phyloP scores from a whole-genome alignment of 2,888 invertebrate genomes.

The Conistra vaccinii region DNA sequence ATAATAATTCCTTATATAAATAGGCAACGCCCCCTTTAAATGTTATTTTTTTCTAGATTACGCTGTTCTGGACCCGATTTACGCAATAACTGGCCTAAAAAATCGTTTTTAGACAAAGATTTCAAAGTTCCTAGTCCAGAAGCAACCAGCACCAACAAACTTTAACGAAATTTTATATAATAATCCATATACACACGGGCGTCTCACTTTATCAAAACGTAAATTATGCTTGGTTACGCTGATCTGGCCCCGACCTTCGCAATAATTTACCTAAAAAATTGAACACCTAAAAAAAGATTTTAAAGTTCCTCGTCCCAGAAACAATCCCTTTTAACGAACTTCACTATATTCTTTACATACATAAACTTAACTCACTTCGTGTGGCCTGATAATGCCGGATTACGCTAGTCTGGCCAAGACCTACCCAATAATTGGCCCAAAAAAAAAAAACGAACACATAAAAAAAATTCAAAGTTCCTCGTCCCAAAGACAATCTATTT shows the following conservation, averaged over 20 bases:
- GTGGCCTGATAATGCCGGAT: too few species aligned
- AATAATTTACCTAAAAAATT: background rate
- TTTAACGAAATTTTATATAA: background rate
- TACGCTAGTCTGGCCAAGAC: background rate
- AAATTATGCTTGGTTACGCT: background rate
- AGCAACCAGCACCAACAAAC: too few species aligned
- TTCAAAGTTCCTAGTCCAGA: background rate
- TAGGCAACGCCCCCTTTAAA: background rate
- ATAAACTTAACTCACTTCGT: too few species aligned
- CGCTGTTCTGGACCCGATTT: too few species aligned
- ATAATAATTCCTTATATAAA: too few species aligned
- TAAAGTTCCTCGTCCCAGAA: background rate
- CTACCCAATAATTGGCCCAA: background rate
- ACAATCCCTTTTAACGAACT: slow-evolving; percentile 48
- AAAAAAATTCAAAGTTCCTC: background rate
- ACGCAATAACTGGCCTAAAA: background rate
- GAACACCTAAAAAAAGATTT: background rate
- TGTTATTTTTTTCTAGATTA: too few species aligned
- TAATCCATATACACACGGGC: background rate
- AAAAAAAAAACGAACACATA: background rate
- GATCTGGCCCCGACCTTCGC: background rate
- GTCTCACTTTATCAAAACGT: background rate
- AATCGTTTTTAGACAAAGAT: background rate
- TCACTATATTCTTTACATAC: slow-evolving; percentile 24
- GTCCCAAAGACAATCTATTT: slow-evolving; percentile 25